These are phyloP conservation scores for Apodemia hepburni DNA, from an alignment of 2,888 invertebrate species.

Conservation along the genomic window DNA sequence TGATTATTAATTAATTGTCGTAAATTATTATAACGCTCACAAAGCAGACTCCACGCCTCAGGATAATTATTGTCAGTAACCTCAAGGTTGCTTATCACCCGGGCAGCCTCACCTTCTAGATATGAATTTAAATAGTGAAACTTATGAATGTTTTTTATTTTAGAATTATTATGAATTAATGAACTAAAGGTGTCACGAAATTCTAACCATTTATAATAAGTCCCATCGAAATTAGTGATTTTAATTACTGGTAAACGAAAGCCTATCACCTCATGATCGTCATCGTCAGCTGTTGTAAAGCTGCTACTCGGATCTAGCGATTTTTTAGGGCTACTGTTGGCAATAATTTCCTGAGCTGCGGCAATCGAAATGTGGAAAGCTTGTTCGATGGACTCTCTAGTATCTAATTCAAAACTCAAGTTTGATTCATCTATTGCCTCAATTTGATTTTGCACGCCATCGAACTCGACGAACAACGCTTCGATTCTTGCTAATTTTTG, in stretches of 20 bases:
- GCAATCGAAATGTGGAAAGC: too few species aligned
- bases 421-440: conserved; percentile 17
- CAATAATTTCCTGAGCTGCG: too few species aligned
- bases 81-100: conserved; percentile 21
- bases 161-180: too few species aligned
- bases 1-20: conserved; percentile 27
- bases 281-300: too few species aligned
- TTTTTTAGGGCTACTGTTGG: too few species aligned
- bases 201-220: too few species aligned
- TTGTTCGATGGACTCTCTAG: too few species aligned
- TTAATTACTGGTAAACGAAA: too few species aligned
- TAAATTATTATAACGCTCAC: conserved; percentile 27
- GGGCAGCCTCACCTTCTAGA: conserved; percentile 27
- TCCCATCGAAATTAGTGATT: too few species aligned
- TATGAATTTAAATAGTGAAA: conserved; percentile 29
- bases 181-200: too few species aligned
- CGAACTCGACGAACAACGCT: conserved; percentile 20
- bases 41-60: conserved; percentile 26
- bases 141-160: conserved; percentile 22
- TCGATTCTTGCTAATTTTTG: conserved; percentile 17
- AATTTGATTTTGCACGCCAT: conserved; percentile 20
- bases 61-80: conserved; percentile 24
- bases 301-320: too few species aligned
- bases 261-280: too few species aligned
- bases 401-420: conserved; percentile 10